Evolutionary conservation across 2,797 vertebrate genomes (phyloP).

Genomic region (Epinephelus malabaricus): DNA sequence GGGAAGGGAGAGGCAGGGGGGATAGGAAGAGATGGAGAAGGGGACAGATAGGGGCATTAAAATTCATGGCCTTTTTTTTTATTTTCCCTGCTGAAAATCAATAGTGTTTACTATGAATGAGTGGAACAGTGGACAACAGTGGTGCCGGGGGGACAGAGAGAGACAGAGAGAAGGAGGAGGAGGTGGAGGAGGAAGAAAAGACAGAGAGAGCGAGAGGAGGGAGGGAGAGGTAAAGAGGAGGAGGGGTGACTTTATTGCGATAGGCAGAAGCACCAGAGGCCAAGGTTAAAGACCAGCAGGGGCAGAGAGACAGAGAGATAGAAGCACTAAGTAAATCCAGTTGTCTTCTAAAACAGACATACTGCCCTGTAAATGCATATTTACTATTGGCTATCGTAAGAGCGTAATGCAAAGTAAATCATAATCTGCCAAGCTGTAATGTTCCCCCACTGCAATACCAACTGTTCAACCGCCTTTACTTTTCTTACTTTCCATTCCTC

Average conservation of each 20-base stretch:
- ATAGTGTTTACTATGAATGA: conserved; percentile 93
- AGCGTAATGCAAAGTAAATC: conserved; percentile 58
- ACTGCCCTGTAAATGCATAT: conserved; percentile 71
- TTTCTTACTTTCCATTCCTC: conserved; percentile 45
- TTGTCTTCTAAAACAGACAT: conserved; percentile 78
- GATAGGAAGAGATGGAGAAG: conserved; percentile 86
- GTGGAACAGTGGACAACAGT: conserved; percentile 88
- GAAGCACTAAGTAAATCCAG: conserved; percentile 75
- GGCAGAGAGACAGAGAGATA: conserved; percentile 73
- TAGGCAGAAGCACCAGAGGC: conserved; percentile 85
- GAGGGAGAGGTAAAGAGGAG: conserved; percentile 55
- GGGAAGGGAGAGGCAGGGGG: conserved; percentile 66
- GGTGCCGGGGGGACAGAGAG: conserved; percentile 79
- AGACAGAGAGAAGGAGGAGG: conserved; percentile 60
- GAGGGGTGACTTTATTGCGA: conserved; percentile 83
- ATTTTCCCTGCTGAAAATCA: conserved; percentile 89
- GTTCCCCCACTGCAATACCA: conserved; percentile 32
- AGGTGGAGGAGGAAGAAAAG: conserved; percentile 39
- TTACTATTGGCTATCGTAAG: conserved; percentile 55
- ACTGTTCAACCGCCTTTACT: conserved; percentile 24
- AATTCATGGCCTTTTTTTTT: conserved; percentile 89
- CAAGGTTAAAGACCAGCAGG: conserved; percentile 87
- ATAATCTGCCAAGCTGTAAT: conserved; percentile 34
- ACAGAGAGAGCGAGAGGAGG: conserved; percentile 23
- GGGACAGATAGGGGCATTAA: conserved; percentile 89